Evolutionary conservation across 2,888 invertebrate species (phyloP), one percentile per base, ranked within the genome.

Genomic region (Yponomeuta evonymella): DNA sequence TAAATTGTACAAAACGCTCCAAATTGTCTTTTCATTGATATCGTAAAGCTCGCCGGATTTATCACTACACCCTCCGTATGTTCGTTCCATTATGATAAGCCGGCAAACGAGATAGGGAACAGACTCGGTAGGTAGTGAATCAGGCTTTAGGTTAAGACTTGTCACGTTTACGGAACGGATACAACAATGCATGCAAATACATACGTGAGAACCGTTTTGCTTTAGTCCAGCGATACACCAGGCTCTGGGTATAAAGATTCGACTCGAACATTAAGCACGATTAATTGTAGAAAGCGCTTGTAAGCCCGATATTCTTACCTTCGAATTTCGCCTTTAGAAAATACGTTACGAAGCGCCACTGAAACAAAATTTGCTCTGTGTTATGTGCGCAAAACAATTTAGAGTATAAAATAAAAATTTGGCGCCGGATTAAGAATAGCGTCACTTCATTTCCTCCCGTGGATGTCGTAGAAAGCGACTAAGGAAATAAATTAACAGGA

Each of bases 1-100:
- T 58, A 91, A 92, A 91, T 87, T 91, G 89, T 90, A 90, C 90
- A 85, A 90, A 91, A 90, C 89, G 90, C 88, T 90, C 81, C 51
- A 8, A 58, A 79, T 77, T 77, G 77, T 82, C 77, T 86, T 92
- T 90, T 91, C 88, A 89, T 89, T 90, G 79, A 76, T 74, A 73
- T 36, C 30, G 48, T 66, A 43, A 69, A 58, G 51, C 51, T 58
- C 15, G 51, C 15, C 3, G 15, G 51, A 58, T 58, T 58, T 58
- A 58, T 58, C 15, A 15, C 51, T 58, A 58, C 51, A 58, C 51
- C 15, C 15, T 5, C 51, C 51, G 12, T 12, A 15, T 58, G 15
- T 58, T 15, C 51, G 6, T 58, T 58, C 51, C 51, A 58, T 58
- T 58, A 58, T 58, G 51, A 58, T 58, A 58, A 58, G 51, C 51